Evolutionary conservation across 2,797 vertebrate genomes (phyloP), one percentile per base, ranked within the genome.

Genomic region (Synaphobranchus kaupii): DNA sequence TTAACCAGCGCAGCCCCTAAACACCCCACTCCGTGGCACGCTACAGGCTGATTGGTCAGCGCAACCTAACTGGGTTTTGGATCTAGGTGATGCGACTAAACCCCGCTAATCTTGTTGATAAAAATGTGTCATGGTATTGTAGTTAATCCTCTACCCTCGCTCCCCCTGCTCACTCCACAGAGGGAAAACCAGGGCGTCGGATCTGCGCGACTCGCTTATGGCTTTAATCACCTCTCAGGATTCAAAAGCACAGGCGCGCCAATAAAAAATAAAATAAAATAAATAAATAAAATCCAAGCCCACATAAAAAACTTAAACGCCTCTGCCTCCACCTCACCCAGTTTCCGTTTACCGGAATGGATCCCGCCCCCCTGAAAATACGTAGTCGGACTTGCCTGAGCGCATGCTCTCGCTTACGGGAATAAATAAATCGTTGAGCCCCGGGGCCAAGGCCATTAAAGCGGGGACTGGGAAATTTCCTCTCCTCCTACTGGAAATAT

Each of bases 61-160:
- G 87, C 84, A 78, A 0, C 66, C 39, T 76, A 94, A 95, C 92
- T 94, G 93, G 93, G 92, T 94, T 93, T 93, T 10, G 90, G 88
- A 88, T 90, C 92, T 91, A 91, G 94, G 94, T 89, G 92, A 93
- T 95, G 93, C 92, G 91, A 89, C 91, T 94, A 96, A 97, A 95
- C 92, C 89, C 89, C 85, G 88, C 85, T 97, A 97, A 97, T 96
- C 97, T 95, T 92, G 88, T 89, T 92, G 92, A 96, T 94, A 94
- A 94, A 95, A 94, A 94, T 4, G 84, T 93, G 94, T 94, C 94
- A 89, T 86, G 90, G 84, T 92, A 93, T 94, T 94, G 91, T 90
- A 92, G 91, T 91, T 95, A 96, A 97, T 95, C 95, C 93, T 91
- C 48, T 17, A 60, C 90, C 88, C 89, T 90, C 89, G 88, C 63